These are phyloP conservation scores for Pseudorhombus dupliciocellatus DNA, from an alignment of 2,113 vertebrate genomes.

Conservation along the genomic window DNA sequence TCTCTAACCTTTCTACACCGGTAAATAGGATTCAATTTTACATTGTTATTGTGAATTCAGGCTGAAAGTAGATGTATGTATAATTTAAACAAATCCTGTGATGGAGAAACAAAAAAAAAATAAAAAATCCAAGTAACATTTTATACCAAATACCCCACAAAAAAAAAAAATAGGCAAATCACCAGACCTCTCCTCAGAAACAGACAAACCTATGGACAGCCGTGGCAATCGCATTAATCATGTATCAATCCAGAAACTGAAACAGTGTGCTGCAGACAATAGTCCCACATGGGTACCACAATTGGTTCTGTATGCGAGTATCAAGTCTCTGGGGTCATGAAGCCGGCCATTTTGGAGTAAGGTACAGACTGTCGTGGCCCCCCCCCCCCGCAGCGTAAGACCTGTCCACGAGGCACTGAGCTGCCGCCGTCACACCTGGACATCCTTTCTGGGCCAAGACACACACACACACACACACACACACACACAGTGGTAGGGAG, in stretches of 20 bases:
- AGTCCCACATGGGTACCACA: conserved; percentile 57
- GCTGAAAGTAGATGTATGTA: neutral
- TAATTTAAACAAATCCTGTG: neutral
- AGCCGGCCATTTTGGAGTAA: conserved; percentile 56
- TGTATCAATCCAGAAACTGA: conserved; percentile 49
- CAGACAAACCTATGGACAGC: conserved; percentile 46
- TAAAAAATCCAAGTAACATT: conserved; percentile 12
- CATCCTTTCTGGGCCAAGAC: conserved; percentile 33
- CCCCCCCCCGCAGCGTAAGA: conserved; percentile 26
- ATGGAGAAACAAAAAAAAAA: neutral
- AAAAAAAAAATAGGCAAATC: conserved; percentile 21
- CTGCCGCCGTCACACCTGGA: conserved; percentile 25
- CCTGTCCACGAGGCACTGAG: conserved; percentile 49
- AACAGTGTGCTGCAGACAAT: conserved; percentile 51
- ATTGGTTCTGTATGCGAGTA: conserved; percentile 36
- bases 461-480: conserved; percentile 7
- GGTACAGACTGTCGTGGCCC: conserved; percentile 19
- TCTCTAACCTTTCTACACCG: neutral
- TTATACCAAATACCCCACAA: conserved; percentile 35
- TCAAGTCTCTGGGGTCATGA: conserved; percentile 68
- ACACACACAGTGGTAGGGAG: conserved; percentile 9
- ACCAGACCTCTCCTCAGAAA: conserved; percentile 47
- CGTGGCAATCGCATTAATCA: conserved; percentile 56
- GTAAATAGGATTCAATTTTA: conserved; percentile 3
- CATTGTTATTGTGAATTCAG: conserved; percentile 15